A percentile compares a stretch with the other conserved stretches of the same genome.
phyloP scores from a whole-genome alignment of 1,140 invertebrate genomes.

The Drosophila mayri region DNA sequence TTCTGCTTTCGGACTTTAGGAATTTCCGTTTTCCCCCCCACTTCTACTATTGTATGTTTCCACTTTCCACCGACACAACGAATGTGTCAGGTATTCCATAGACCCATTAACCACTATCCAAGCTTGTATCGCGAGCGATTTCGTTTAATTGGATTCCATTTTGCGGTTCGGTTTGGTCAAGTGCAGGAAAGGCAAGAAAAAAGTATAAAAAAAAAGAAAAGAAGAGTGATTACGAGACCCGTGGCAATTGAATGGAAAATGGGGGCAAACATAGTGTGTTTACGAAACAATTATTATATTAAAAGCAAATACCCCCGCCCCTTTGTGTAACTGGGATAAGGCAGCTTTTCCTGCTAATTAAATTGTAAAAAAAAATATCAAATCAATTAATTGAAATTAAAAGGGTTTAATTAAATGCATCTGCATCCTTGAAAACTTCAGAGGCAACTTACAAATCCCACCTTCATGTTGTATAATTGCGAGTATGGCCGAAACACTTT shows the following conservation, averaged over 20 bases:
- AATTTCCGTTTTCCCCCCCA: conserved; percentile 50
- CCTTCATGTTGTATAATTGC: conserved; percentile 22
- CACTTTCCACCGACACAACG: conserved; percentile 37
- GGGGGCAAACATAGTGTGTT: background rate
- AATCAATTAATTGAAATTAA: no score
- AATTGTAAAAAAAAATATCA: background rate
- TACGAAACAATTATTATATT: conserved; percentile 1
- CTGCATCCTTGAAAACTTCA: no score
- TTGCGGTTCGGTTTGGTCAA: conserved; percentile 40
- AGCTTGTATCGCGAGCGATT: conserved; percentile 30
- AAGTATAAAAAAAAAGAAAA: background rate
- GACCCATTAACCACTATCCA: conserved; percentile 17
- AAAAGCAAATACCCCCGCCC: background rate
- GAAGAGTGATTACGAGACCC: conserved; percentile 21
- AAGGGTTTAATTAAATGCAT: background rate
- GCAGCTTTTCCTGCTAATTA: background rate
- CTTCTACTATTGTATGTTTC: conserved; percentile 11
- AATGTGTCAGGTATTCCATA: conserved; percentile 23
- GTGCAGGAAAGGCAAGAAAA: conserved; percentile 18
- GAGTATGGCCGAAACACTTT: conserved; percentile 20
- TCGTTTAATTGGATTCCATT: conserved; percentile 58
- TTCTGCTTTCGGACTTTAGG: conserved; percentile 17
- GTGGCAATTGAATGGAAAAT: conserved; percentile 28
- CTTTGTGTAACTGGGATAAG: background rate
- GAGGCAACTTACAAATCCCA: no score